Evolutionary conservation across 2,797 vertebrate species (phyloP).

Genomic region (Phoxinus dragarum): DNA sequence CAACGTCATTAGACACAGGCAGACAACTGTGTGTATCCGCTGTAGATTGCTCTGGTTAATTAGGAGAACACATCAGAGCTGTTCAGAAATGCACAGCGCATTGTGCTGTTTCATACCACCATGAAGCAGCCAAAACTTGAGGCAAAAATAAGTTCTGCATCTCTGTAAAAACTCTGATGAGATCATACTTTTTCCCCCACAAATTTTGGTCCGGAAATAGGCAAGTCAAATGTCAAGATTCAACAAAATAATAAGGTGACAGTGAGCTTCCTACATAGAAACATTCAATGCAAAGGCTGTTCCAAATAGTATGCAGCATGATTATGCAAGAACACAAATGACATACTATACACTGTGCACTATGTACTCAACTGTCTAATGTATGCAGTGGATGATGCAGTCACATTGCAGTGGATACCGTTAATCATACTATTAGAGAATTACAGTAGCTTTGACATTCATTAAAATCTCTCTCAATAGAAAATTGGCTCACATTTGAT

Average conservation of each 20-base stretch:
- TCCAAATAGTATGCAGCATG: not conserved
- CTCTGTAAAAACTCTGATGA: not conserved
- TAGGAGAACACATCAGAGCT: conserved; percentile 55
- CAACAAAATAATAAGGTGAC: not conserved
- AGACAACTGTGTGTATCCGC: conserved; percentile 7
- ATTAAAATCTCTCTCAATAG: not conserved
- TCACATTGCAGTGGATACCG: not conserved
- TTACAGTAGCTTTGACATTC: conserved; percentile 5
- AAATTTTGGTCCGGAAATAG: not conserved
- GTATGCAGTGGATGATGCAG: too few relatives aligned
- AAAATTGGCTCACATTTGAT: conserved; percentile 13
- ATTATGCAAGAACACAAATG: not conserved
- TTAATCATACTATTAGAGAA: not conserved
- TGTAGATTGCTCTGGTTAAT: conserved; percentile 53
- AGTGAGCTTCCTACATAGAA: not conserved
- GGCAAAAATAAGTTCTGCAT: not conserved
- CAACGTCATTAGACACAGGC: not conserved
- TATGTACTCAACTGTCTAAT: not conserved
- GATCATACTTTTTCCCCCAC: not conserved
- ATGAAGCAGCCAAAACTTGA: not conserved
- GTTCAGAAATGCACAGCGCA: conserved; percentile 15
- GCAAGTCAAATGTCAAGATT: conserved; percentile 3
- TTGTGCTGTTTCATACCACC: not conserved
- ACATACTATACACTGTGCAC: not conserved
- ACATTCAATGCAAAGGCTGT: not conserved